Evolutionary conservation across 2,797 vertebrate genomes (phyloP), one percentile per base, ranked within the genome.

Genomic region (Hephaestus fuliginosus): DNA sequence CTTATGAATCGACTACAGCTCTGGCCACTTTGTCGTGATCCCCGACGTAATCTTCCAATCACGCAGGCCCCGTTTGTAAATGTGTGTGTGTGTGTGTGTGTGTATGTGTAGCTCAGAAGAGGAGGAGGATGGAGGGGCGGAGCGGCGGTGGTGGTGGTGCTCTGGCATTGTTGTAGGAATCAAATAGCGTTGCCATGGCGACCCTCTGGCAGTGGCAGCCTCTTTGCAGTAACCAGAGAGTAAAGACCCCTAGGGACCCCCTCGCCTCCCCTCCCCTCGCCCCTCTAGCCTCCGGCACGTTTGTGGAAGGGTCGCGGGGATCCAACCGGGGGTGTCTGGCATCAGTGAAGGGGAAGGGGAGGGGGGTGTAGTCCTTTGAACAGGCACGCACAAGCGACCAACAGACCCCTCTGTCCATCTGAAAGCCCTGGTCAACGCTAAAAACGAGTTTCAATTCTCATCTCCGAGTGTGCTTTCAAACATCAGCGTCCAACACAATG

Each of bases 131-230:
- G 71, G 66, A 85, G 87, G 82, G 61, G 55, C 3, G 30, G 30
- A 33, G 30, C 5, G 30, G 30, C 2, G 25, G 30, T 33, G 30
- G 30, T 33, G 30, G 88, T 55, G 82, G 88, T 18, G 81, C 72
- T 87, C 90, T 78, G 89, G 93, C 92, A 96, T 96, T 96, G 95
- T 95, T 95, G 94, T 90, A 94, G 93, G 93, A 95, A 96, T 95
- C 93, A 92, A 95, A 95, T 91, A 93, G 91, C 67, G 94, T 96
- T 96, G 88, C 95, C 94, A 96, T 96, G 91, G 93, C 81, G 79
- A 96, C 94, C 82, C 80, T 84, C 87, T 90, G 90, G 93, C 94
- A 93, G 90, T 83, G 85, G 93, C 93, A 94, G 93, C 89, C 93
- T 92, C 87, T 93, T 92, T 86, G 92, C 92, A 88, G 92, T 94